phyloP scores from a whole-genome alignment of 2,113 vertebrate species.

The Megatriorchis doriae region DNA sequence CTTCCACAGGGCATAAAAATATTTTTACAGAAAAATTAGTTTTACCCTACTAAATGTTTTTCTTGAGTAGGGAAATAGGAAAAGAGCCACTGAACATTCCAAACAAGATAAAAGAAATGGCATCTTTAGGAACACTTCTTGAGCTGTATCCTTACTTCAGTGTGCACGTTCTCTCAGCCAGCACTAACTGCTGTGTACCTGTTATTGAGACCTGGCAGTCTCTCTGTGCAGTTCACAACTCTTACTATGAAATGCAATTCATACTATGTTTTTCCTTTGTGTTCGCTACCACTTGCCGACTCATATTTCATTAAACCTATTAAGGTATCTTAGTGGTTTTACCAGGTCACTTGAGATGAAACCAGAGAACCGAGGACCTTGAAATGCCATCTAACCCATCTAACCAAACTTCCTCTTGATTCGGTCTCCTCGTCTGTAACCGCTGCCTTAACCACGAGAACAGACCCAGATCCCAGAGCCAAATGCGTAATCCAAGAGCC shows the following conservation, averaged over 20 bases:
- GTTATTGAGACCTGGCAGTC: too few relatives aligned
- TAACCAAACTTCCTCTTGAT: neutral
- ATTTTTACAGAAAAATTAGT: neutral
- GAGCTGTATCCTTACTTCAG: neutral
- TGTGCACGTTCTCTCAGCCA: neutral
- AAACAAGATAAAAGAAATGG: neutral
- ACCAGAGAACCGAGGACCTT: neutral
- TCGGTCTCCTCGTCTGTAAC: neutral
- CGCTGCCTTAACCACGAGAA: rapidly evolving
- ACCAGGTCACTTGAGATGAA: neutral
- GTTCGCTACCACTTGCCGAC: neutral
- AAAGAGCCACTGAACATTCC: neutral
- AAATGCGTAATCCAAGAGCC: neutral
- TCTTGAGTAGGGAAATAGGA: neutral
- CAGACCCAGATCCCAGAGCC: neutral
- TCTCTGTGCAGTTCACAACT: neutral
- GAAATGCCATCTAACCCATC: neutral
- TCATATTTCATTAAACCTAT: neutral
- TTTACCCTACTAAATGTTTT: neutral
- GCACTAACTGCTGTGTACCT: neutral
- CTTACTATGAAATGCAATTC: neutral
- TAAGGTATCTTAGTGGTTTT: neutral
- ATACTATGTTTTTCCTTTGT: neutral
- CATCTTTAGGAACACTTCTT: neutral
- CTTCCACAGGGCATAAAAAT: neutral